A percentile compares a stretch with the other conserved stretches of the same genome.
phyloP scores from a whole-genome alignment of 92 coral and sea anemone genomes.

The Zoanthus sansibaricus region DNA sequence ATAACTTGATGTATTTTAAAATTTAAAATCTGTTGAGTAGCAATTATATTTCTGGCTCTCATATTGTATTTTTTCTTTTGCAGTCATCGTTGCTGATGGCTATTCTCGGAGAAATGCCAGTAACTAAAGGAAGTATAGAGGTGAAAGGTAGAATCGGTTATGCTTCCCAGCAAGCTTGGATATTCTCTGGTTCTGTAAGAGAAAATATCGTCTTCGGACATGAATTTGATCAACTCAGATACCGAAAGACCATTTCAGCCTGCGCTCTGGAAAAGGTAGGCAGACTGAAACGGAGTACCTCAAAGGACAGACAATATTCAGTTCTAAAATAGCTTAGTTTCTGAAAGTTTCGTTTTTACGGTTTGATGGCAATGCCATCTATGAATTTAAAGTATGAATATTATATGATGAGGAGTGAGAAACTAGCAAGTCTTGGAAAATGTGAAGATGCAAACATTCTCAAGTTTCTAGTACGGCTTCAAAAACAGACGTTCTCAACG shows the following conservation, averaged over 20 bases:
- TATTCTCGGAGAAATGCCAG: constrained; percentile 84
- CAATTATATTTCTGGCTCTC: neutral
- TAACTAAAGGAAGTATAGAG: constrained; percentile 70
- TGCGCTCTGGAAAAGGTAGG: constrained; percentile 94
- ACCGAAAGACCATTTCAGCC: constrained; percentile 71
- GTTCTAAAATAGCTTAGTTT: neutral
- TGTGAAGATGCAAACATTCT: too few species aligned
- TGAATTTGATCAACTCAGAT: constrained; percentile 72
- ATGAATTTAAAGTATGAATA: too few species aligned
- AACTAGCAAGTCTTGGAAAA: too few species aligned
- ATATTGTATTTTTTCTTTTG: neutral
- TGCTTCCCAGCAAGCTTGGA: constrained; percentile 95
- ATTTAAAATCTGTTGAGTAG: neutral
- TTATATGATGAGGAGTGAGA: too few species aligned
- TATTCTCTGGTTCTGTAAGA: constrained; percentile 89
- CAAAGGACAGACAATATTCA: neutral
- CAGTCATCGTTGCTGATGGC: constrained; percentile 91
- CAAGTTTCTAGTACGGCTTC: too few species aligned
- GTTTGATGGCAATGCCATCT: too few species aligned
- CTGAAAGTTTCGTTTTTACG: too few species aligned
- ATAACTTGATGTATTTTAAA: neutral
- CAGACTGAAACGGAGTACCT: neutral
- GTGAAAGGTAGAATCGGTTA: constrained; percentile 85
- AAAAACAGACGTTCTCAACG: too few species aligned
- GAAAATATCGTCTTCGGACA: constrained; percentile 94